Evolutionary conservation across 2,888 invertebrate species (phyloP), one percentile per base, ranked within the genome.

Genomic region (Andrena minutula): DNA sequence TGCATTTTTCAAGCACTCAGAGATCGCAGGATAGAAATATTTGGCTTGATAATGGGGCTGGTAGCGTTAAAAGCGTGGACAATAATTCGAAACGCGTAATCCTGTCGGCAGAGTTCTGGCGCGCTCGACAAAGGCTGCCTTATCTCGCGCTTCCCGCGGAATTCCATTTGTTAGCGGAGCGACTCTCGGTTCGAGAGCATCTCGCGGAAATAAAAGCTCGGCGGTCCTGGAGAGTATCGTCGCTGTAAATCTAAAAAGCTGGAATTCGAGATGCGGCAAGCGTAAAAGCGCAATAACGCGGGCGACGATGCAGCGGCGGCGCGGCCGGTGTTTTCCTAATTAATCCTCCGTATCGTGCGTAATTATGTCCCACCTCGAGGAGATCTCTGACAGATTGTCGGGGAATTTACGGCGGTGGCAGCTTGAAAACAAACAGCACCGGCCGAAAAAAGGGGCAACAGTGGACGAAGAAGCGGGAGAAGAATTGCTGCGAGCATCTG

Each of bases 401-500:
- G 51, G 56, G 69, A 81, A 81, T 65, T 66, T 64, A 75, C 60
- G 30, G 12, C 0, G 26, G n/a, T 20, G 30, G 58, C 28, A 28
- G 26, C 41, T 64, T 20, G 7, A 16, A 32, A 63, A 58, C 61
- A 77, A 75, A 30, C 51, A 7, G 32, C n/a, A 23, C 8, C 8
- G 23, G 8, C 5, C 23, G 35, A 41, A 23, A 58, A 26, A 23
- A 56, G 20, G 8, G 10, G 47, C 10, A 74, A 23, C 30, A n/a
- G 60, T 12, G n/a, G 26, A 12, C 7, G n/a, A 23, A 35, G 30
- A n/a, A 1, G 23, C 35, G 23, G 49, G 41, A 28, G 65, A 65
- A 69, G 81, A 76, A 86, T 83, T 63, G 76, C 74, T 60, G 61
- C 64, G 70, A 66, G 77, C 71, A 35, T 61, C 65, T 58, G 35